A percentile compares a stretch with the other conserved stretches of the same genome.
Conservation (phyloP, 2,888 invertebrate genomes). For the Atherix ibis region DNA sequence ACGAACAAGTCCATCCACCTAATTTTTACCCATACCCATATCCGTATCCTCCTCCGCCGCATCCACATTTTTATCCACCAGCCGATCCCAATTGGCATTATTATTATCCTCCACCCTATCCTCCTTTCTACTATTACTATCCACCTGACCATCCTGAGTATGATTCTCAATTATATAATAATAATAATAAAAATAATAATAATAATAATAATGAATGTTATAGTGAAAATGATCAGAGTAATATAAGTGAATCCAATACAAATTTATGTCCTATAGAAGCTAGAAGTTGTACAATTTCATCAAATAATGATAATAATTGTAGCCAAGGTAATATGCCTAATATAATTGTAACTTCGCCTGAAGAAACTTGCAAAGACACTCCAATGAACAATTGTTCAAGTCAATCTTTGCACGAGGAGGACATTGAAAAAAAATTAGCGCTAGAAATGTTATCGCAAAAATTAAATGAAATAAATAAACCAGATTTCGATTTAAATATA, state of each 20-base stretch:
- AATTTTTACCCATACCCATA: constrained; percentile 16
- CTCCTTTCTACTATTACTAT: constrained; percentile 5
- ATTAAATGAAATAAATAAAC: constrained; percentile 20
- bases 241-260: neutral
- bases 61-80: neutral
- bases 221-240: neutral
- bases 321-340: constrained; percentile 17
- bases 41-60: constrained; percentile 8
- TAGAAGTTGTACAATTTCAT: no score
- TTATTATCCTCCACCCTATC: constrained; percentile 2
- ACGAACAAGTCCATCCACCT: constrained; percentile 24
- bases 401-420: neutral
- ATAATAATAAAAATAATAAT: neutral
- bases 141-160: constrained; percentile 10
- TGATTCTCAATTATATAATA: constrained; percentile 16
- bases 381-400: neutral
- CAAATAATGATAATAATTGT: no score
- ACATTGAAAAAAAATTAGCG: constrained; percentile 9
- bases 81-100: constrained; percentile 1
- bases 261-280: no score
- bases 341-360: constrained; percentile 27
- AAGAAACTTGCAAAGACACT: constrained; percentile 15
- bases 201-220: neutral
- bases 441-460: constrained; percentile 23
- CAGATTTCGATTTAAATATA: constrained; percentile 18